Evolutionary conservation across 2,888 invertebrate genomes (phyloP), one percentile per base, ranked within the genome.

Genomic region (Chorisops tibialis): DNA sequence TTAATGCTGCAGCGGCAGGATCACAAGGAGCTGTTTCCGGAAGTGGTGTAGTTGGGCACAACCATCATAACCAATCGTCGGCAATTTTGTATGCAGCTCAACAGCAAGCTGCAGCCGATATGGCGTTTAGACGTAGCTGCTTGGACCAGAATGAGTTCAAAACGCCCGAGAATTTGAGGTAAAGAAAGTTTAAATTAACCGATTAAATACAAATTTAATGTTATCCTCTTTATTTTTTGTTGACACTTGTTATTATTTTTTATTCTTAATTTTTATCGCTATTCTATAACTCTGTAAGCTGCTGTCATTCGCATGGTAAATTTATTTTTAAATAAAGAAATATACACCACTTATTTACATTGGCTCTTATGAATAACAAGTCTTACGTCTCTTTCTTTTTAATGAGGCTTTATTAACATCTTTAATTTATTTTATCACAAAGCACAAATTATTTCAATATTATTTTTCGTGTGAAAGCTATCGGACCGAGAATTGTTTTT

Each of bases 131-230:
- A 9, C 61, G 65, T 22, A 52, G 37, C 18, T 4, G 63, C 30
- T 61, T 62, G n/a, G 63, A 63, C 19, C 56, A 62, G 19, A 65
- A 65, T 4, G 69, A 69, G 56, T 69, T 69, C 48, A 69, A 69
- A 51, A 62, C 68, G 16, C 69, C 69, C 4, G 69, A 66, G 6
- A 61, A 65, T 56, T 61, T 63, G 51, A 63, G 65, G 65, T 65
- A 59, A 47, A 61, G 37, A 16, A 54, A 38, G 35, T 19, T 1
- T 7, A 30, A 30, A 5, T 30, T 30, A 7, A 30, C 9, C 30
- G 30, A 9, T 30, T 30, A 30, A 1, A 30, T 5, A 30, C 5
- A 30, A 18, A 18, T 16, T 37, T 22, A 19, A 43, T n/a, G 16
- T 16, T 16, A 5, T 14, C 18, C 14, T n/a, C 16, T 12, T 21